A percentile compares a stretch with the other conserved stretches of the same genome.
Conservation (phyloP, 2,888 invertebrate genomes). For the Ernsta delagoae region DNA sequence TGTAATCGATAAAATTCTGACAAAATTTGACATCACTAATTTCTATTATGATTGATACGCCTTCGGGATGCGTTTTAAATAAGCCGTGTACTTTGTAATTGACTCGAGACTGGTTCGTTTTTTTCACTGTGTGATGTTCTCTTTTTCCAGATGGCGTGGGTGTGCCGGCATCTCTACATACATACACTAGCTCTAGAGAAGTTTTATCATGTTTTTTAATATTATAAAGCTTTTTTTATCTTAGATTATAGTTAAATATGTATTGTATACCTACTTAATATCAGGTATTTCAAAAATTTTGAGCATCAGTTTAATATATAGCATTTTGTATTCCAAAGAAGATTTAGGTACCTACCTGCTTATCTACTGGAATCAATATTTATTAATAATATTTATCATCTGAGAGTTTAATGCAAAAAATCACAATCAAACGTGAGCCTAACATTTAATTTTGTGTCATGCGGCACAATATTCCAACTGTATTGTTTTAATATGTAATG, state of each 20-base stretch:
- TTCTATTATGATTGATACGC: slow-evolving; percentile 66
- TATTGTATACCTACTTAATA: not conserved
- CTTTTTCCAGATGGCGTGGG: slow-evolving; percentile 47
- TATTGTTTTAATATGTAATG: not conserved
- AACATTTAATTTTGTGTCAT: too few relatives aligned
- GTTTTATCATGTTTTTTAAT: slow-evolving; percentile 4
- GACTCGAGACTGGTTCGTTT: slow-evolving; percentile 37
- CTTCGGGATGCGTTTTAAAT: slow-evolving; percentile 47
- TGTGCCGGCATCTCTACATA: not conserved
- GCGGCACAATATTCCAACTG: too few relatives aligned
- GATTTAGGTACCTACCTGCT: too few relatives aligned
- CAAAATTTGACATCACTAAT: slow-evolving; percentile 61
- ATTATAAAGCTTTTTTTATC: not conserved
- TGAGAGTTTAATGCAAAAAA: not conserved
- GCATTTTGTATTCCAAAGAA: not conserved
- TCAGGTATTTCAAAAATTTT: too few relatives aligned
- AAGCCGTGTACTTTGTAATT: slow-evolving; percentile 35
- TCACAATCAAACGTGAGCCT: not conserved
- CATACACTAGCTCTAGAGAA: not conserved
- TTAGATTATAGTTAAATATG: too few relatives aligned
- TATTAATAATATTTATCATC: too few relatives aligned
- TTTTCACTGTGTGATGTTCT: slow-evolving; percentile 36
- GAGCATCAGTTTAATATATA: not conserved
- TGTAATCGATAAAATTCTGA: slow-evolving; percentile 63
- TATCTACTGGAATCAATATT: too few relatives aligned